Evolutionary conservation across 2,888 invertebrate species (phyloP), one percentile per base, ranked within the genome.

Genomic region (Melinopterus prodromus): DNA sequence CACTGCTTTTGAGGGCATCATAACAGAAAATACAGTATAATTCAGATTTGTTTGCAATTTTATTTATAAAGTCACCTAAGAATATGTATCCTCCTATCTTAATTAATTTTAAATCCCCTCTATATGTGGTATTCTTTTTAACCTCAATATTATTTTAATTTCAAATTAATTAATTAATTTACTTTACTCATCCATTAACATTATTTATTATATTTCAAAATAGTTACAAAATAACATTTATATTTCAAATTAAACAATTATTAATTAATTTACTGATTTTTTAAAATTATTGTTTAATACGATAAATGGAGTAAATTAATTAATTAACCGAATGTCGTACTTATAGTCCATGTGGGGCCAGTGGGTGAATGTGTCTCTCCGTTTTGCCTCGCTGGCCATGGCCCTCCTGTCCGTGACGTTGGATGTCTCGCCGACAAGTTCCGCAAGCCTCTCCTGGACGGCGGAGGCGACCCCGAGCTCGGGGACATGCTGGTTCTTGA

Each of bases 341-440:
- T 98, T 98, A 90, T 98, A 98, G 89, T 97, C 97, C 96, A 97
- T 97, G 87, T 98, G 98, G 2, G 98, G 98, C 98, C 98, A 98
- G 87, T 96, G 94, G 83, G 94, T 94, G 90, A 98, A 98, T 0
- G 98, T 98, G 87, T 97, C 95, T 84, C 96, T 92, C 72, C 98
- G 91, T 82, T 97, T 96, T 0, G 96, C 96, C 90, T 98, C 98
- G 83, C 97, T 97, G 88, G 96, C 97, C 98, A 98, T 98, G 38
- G 92, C 90, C 78, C 92, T 91, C 80, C 93, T 90, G 83, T 92
- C 92, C 38, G 90, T 88, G 77, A 90, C 90, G 82, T 89, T 89
- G 78, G 90, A 90, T 78, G 89, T 87, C 81, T 89, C 89, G 37
- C 89, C 90, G 86, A 95, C 90, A 86, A 97, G 92, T 89, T 95